phyloP scores from a whole-genome alignment of 2,888 invertebrate genomes.

The Hydrotaea cyrtoneurina region DNA sequence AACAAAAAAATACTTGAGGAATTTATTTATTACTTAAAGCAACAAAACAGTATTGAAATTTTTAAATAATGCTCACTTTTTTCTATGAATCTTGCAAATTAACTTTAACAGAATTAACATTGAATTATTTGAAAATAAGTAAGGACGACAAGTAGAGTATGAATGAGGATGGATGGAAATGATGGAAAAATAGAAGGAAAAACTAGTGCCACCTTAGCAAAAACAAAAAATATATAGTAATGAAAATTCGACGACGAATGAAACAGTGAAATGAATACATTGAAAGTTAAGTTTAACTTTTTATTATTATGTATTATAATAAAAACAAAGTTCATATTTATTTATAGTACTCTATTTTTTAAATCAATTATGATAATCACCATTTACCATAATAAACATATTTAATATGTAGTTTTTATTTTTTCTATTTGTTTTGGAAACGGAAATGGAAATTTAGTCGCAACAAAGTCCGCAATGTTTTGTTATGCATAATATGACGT shows the following conservation, averaged over 20 bases:
- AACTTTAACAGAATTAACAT: slow-evolving; percentile 30
- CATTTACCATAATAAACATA: slow-evolving; percentile 59
- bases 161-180: slow-evolving; percentile 20
- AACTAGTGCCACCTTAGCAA: slow-evolving; percentile 66
- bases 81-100: slow-evolving; percentile 50
- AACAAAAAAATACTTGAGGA: slow-evolving; percentile 49
- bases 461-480: slow-evolving; percentile 24
- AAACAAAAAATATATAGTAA: slow-evolving; percentile 39
- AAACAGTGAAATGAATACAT: slow-evolving; percentile 26
- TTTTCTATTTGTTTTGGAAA: slow-evolving; percentile 36
- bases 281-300: slow-evolving; percentile 66
- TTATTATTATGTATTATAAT: slow-evolving; percentile 59
- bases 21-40: slow-evolving; percentile 54
- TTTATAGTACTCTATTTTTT: slow-evolving; percentile 49
- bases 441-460: slow-evolving; percentile 26
- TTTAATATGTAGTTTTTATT: slow-evolving; percentile 53
- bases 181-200: slow-evolving; percentile 35
- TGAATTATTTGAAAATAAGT: slow-evolving; percentile 40
- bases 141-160: slow-evolving; percentile 25
- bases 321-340: slow-evolving; percentile 62
- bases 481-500: slow-evolving; percentile 8
- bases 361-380: slow-evolving; percentile 54
- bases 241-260: slow-evolving; percentile 32
- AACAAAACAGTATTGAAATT: slow-evolving; percentile 59
- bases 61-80: slow-evolving; percentile 62